These are phyloP conservation scores for Bujurquina vittata DNA, from an alignment of 2,113 vertebrate species.

Conservation along the genomic window DNA sequence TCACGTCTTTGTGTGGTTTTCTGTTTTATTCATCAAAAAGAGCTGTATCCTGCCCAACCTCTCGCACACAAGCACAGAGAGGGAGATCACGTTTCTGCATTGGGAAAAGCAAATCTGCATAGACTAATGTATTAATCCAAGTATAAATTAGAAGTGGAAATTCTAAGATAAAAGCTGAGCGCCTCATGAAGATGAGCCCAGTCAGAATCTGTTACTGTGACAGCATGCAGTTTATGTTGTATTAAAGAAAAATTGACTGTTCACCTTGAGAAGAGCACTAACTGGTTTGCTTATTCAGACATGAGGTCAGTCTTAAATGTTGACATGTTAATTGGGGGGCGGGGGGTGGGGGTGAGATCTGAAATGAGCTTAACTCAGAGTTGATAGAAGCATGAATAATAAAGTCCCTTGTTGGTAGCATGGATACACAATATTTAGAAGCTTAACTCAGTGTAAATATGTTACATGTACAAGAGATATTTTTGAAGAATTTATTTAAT, in stretches of 20 bases:
- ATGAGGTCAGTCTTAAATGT: not conserved
- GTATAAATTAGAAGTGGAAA: not conserved
- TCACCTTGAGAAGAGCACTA: not conserved
- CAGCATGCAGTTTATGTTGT: not conserved
- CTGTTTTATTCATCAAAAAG: not conserved
- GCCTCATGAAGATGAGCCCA: not conserved
- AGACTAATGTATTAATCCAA: not conserved
- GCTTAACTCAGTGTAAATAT: constrained; percentile 88
- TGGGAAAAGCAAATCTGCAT: not conserved
- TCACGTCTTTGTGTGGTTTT: not conserved
- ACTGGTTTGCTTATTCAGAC: not conserved
- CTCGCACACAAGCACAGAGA: not conserved
- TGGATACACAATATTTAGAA: constrained; percentile 54
- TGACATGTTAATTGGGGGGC: not conserved
- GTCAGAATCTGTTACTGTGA: not conserved
- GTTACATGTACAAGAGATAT: constrained; percentile 92
- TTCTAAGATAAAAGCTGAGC: not conserved
- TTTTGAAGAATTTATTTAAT: constrained; percentile 95
- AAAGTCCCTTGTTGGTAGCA: constrained; percentile 18
- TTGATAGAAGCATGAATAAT: not conserved
- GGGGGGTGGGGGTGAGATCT: not conserved
- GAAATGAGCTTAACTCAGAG: not conserved
- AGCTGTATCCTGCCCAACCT: not conserved
- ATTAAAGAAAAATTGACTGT: not conserved
- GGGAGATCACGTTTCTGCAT: not conserved